phyloP scores from a whole-genome alignment of 1,140 invertebrate genomes.

The Drosophila serrata region DNA sequence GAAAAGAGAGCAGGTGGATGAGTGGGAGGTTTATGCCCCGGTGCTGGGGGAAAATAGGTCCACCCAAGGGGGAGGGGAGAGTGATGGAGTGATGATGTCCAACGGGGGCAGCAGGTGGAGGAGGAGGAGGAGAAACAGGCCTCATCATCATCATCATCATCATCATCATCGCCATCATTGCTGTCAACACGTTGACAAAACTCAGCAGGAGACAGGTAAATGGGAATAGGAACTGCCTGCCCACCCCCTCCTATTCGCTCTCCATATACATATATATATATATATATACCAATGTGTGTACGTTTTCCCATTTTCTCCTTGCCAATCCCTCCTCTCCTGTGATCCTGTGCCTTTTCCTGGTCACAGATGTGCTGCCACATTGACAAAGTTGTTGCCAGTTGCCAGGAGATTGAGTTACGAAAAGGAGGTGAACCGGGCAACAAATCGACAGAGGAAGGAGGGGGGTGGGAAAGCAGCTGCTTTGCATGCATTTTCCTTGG shows the following conservation, averaged over 20 bases:
- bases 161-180: conserved; percentile 59
- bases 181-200: conserved; percentile 75
- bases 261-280: neutral
- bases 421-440: neutral
- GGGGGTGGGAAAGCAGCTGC: conserved; percentile 32
- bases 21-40: neutral
- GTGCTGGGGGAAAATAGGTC: neutral
- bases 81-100: conserved; percentile 9
- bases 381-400: conserved; percentile 70
- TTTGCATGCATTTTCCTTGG: conserved; percentile 50
- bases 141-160: conserved; percentile 29
- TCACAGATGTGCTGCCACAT: conserved; percentile 64
- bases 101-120: neutral
- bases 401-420: conserved; percentile 53
- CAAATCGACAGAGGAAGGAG: neutral
- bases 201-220: conserved; percentile 36
- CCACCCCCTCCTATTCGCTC: no score
- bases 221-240: conserved; percentile 17
- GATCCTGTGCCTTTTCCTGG: conserved; percentile 27
- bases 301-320: neutral
- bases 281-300: neutral
- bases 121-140: neutral
- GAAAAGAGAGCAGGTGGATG: conserved; percentile 6
- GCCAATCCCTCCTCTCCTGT: neutral
- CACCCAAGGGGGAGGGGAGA: neutral